Base-by-base conservation (phyloP, 2,888 invertebrate species). In the Bellardia pandia region DNA sequence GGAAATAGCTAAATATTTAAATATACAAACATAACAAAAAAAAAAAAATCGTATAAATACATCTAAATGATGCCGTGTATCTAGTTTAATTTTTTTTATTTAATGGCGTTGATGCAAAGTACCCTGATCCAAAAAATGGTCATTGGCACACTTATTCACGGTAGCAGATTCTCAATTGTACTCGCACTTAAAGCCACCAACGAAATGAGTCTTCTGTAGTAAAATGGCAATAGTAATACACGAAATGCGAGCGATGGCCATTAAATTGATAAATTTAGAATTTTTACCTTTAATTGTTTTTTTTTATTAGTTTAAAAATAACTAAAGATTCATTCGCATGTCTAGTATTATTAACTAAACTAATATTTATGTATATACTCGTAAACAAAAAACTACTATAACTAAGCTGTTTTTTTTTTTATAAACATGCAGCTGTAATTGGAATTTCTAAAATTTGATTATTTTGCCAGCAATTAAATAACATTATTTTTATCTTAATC, bases 71-170 rank as follows among this genome's bases (percentile, higher is more conserved):
- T 60, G 60, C 68, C 81, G 78, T 82, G 69, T 56, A 87, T 81
- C 85, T 87, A 85, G 85, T 78, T 85, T 69, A 87, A 30, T 45
- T 58, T 53, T 74, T 58, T 60, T 58, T 45, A 45, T 13, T 33
- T 62, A 14, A 8, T 30, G 42, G 68, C 56, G 45, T 74, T 56
- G 37, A 33, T n/a, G 62, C 53, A 75, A 85, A 76, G 37, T 78
- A 85, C 85, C 87, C 77, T 85, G 87, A 87, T 82, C 87, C 66
- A 87, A 78, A 87, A 87, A 75, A 64, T 85, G 87, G 75, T 82
- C 87, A 87, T 87, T 87, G 87, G 85, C 81, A 85, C 58, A 85
- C 33, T 78, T 56, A 62, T 56, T 75, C 75, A 85, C 85, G 77
- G 77, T 81, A 85, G 87, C 77, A 68, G 74, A 77, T 62, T 42